Evolutionary conservation across 92 coral and sea anemone species (phyloP), one percentile per base, ranked within the genome.

Genomic region (Scolanthus callimorphus): DNA sequence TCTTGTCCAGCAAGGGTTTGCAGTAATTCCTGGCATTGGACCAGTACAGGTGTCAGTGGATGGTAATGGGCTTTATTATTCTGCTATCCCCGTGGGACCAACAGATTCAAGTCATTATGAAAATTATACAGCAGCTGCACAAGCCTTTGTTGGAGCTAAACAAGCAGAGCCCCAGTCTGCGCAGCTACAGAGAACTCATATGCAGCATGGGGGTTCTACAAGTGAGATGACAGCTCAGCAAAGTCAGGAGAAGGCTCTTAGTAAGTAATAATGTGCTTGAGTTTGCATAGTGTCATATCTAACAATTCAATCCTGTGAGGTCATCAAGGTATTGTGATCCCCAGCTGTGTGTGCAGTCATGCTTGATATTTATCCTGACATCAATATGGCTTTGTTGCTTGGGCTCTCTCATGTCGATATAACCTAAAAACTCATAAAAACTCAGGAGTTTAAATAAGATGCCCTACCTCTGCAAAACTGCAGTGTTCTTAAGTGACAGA

Each of bases 21-120:
- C 95, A 21, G 79, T 87, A 3, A 30, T 86, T 1, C 95, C 95
- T 9, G 90, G 95, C 12, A 72, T 87, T 23, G 95, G 95, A n/a
- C 86, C 90, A 19, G 90, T 87, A 48, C 66, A 85, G 65, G 82
- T 86, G 17, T 57, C 65, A 27, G 84, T 83, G 37, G 77, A 70
- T 59, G 30, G 59, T 24, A 52, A 48, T 48, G 88, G 95, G 28
- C 60, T 86, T 89, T 87, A 77, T 83, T 87, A 68, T 65, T 70
- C 82, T 39, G 73, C 70, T 31, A 65, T 87, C 60, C 83, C 95
- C 79, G 60, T 83, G 83, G 95, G 95, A 48, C 79, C 62, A 23
- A 34, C 41, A 10, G 95, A 87, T 38, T 74, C 80, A 23, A 78
- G 27, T 29, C 95, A 70, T 49, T 87, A 77, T 45, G 95, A 87